Evolutionary conservation across 2,888 invertebrate genomes (phyloP), one percentile per base, ranked within the genome.

Genomic region (Lampropteryx suffumata): DNA sequence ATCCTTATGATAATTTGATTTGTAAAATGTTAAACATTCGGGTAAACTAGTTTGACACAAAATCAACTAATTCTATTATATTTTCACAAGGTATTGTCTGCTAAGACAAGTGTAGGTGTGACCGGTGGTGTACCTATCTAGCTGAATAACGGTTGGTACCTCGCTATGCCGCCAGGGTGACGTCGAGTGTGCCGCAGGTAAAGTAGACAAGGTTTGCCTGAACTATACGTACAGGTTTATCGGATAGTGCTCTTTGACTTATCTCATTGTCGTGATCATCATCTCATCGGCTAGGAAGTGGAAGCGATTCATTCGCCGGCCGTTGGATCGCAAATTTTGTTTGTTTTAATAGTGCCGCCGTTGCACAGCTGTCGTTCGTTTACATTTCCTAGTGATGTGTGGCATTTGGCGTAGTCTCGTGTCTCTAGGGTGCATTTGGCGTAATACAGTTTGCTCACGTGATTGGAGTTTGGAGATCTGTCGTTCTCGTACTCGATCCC

Each of bases 51-150:
- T 78, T 76, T 83, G 81, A 85, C 83, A 82, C 81, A 86, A 84
- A 88, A 89, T 87, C 87, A 83, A 89, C 90, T 90, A 90, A 90
- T 90, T 64, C 75, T 89, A 78, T 89, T 90, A 88, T 89, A 87
- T 87, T 89, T 89, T 88, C 86, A 89, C 84, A 89, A 90, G 90
- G 90, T 90, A 84, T 88, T 89, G 88, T 87, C 89, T 89, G 86
- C 84, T 89, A 89, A 87, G 87, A 89, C 87, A 85, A 69, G 73
- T 75, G 87, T 89, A 90, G 89, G 89, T 89, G 89, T 87, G 89
- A 80, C 76, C 78, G 84, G 75, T 74, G 87, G 84, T 76, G 86
- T 82, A 77, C 82, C 17, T 17, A 17, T 17, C 73, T 86, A 80
- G 79, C 83, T 72, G 83, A 79, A 79, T 83, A 74, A 83, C 79